Conservation (phyloP, 2,113 vertebrate genomes). For the zebrafish (Danio rerio) region GRCz12tu NC_133194.1:40589501-40590000, state of each 20-base stretch:
- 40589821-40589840: constrained; percentile 43
- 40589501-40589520: constrained; percentile 43
- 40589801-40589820: constrained; percentile 68
- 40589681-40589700: constrained; percentile 83
- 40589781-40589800: constrained; percentile 68
- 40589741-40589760: constrained; percentile 62
- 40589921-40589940: too few species aligned
- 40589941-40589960: too few species aligned
- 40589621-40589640: constrained; percentile 76
- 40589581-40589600: constrained; percentile 22
- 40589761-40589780: constrained; percentile 69
- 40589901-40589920: too few species aligned
- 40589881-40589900: too few species aligned
- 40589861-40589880: too few species aligned
- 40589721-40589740: constrained; percentile 68
- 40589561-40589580: constrained; percentile 60
- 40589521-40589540: constrained; percentile 44
- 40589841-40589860: neutral
- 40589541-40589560: constrained; percentile 54
- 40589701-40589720: constrained; percentile 77
- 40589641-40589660: constrained; percentile 78
- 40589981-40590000: too few species aligned
- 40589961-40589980: too few species aligned
- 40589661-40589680: constrained; percentile 80
- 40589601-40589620: constrained; percentile 65